Conservation (phyloP, 2,113 vertebrate genomes). For the Prionailurus bengalensis region DNA sequence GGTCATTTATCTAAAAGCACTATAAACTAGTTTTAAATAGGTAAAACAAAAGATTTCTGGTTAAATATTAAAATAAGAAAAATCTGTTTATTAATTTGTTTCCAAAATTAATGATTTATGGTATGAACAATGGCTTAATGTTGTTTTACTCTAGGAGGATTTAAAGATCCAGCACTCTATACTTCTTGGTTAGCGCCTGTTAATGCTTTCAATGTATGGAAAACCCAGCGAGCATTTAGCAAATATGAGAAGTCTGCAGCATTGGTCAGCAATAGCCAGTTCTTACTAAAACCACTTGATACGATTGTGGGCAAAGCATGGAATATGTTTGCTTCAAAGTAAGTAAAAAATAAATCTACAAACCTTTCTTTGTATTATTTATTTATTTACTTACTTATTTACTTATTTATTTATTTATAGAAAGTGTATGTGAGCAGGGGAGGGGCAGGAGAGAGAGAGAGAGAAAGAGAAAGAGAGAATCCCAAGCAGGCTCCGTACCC, state of each 20-base stretch:
- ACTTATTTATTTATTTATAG: too few relatives aligned
- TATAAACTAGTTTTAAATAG: conserved; percentile 37
- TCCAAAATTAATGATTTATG: not conserved
- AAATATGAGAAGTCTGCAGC: conserved; percentile 96
- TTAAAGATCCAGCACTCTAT: conserved; percentile 93
- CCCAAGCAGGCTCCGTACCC: too few relatives aligned
- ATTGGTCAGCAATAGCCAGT: conserved; percentile 97
- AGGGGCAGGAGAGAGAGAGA: too few relatives aligned
- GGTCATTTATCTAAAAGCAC: conserved; percentile 23
- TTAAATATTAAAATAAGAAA: not conserved
- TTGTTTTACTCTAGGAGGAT: conserved; percentile 87
- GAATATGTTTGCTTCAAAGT: conserved; percentile 99
- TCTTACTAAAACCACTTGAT: conserved; percentile 93
- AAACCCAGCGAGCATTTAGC: conserved; percentile 92
- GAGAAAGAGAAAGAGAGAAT: too few relatives aligned
- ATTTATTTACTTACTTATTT: too few relatives aligned
- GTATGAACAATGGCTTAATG: conserved; percentile 6
- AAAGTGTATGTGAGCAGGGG: too few relatives aligned
- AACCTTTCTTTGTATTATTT: not conserved
- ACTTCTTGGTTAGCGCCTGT: conserved; percentile 92
- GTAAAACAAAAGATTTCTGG: not conserved
- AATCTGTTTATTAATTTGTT: not conserved
- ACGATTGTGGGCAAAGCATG: conserved; percentile 96
- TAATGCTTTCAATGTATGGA: conserved; percentile 91
- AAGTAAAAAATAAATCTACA: conserved; percentile 82